phyloP scores from a whole-genome alignment of 2,113 vertebrate genomes.

The Strix uralensis region DNA sequence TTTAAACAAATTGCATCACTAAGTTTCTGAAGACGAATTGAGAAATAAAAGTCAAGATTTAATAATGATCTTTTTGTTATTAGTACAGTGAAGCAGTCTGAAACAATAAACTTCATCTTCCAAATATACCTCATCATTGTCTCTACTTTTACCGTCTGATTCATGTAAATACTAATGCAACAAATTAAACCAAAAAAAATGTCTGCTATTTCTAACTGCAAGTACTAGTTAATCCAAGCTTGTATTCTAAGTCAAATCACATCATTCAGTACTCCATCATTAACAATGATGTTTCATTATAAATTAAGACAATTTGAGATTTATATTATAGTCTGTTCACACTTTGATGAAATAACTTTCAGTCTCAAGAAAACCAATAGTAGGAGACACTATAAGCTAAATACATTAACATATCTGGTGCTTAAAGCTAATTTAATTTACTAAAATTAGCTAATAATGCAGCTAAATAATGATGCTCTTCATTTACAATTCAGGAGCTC shows the following conservation, averaged over 20 bases:
- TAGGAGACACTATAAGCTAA: not conserved
- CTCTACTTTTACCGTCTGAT: not conserved
- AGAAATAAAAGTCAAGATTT: not conserved
- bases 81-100: not conserved
- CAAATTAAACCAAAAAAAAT: not conserved
- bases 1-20: not conserved
- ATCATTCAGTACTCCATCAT: not conserved
- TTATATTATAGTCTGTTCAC: not conserved
- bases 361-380: not conserved
- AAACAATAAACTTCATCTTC: not conserved
- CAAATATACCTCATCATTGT: not conserved
- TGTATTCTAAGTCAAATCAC: not conserved
- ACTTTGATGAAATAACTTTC: not conserved
- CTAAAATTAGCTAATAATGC: constrained; percentile 35
- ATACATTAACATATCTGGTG: not conserved
- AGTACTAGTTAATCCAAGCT: not conserved
- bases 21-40: not conserved
- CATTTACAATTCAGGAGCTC: constrained; percentile 24
- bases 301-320: not conserved
- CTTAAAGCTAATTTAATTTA: not conserved
- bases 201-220: not conserved
- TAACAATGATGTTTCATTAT: not conserved
- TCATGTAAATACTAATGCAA: not conserved
- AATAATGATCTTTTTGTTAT: not conserved
- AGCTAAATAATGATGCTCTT: constrained; percentile 11